Evolutionary conservation across 1,140 invertebrate species (phyloP), one percentile per base, ranked within the genome.

Genomic region (Halotydeus destructor): DNA sequence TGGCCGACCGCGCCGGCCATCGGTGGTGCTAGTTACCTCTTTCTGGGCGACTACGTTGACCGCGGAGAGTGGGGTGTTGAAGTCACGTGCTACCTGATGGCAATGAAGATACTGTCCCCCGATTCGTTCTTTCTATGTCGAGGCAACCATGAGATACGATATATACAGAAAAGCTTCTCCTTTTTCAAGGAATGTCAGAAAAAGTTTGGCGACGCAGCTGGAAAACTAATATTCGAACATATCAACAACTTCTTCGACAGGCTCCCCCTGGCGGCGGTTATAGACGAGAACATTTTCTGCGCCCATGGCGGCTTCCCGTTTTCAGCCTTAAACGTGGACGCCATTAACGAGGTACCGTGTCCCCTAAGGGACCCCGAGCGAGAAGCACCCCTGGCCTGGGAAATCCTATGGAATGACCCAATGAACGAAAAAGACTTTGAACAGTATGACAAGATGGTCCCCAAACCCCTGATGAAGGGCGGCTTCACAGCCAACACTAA

Each of bases 401-500:
- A 78, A 51, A 57, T 78, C 19, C 66, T 78, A 59, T 78, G 76
- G 76, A 78, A 74, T 59, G 76, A 79, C 60, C 76, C 76, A 9
- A 54, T 76, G 34, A 69, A 41, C 19, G 8, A 12, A 16, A 24
- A 23, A 3, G 14, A 45, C 9, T 44, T 43, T 30, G 23, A 9
- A 9, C 21, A 48, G 12, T 45, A 21, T 2, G 27, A 16, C 3
- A 37, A 28, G n/a, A 12, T 28, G 2, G 19, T 22, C 14, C 12
- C 44, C 9, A 11, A 21, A 11, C 18, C 8, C n/a, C 11, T 18
- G 11, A n/a, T 43, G 14, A 38, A 49, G 4, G 62, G 70, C 46
- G 76, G 75, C 2, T 79, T 77, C 61, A 67, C 69, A 2, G 57
- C 57, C 11, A 79, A 79, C 58, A 56, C 55, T 1, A 62, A 69